Conservation (phyloP, 2,797 vertebrate species). For the Coreius guichenoti region DNA sequence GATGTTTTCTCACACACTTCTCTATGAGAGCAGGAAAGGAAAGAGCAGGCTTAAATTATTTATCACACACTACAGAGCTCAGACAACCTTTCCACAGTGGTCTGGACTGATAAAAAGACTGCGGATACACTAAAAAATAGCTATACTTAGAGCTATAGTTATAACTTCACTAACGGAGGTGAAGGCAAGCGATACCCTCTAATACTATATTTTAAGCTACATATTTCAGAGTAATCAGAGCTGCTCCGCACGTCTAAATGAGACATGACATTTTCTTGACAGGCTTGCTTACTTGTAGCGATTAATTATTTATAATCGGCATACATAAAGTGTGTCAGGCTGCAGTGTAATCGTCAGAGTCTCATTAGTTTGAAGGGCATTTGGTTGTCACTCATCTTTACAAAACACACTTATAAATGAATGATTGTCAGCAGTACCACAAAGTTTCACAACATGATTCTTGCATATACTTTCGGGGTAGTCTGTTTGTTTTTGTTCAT, state of each 20-base stretch:
- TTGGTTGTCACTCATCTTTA: slow-evolving; percentile 73
- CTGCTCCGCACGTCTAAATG: slow-evolving; percentile 67
- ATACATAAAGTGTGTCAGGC: slow-evolving; percentile 73
- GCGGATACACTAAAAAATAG: slow-evolving; percentile 45
- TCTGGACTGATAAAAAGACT: slow-evolving; percentile 42
- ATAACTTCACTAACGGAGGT: slow-evolving; percentile 46
- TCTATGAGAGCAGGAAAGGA: slow-evolving; percentile 44
- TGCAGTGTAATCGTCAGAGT: slow-evolving; percentile 75
- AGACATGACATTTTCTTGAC: slow-evolving; percentile 77
- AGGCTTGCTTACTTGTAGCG: slow-evolving; percentile 69
- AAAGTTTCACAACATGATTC: background rate
- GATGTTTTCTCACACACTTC: slow-evolving; percentile 34
- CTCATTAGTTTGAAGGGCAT: slow-evolving; percentile 79
- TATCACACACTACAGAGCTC: slow-evolving; percentile 48
- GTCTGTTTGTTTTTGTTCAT: slow-evolving; percentile 2
- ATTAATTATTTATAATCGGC: slow-evolving; percentile 81
- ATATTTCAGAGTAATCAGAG: slow-evolving; percentile 66
- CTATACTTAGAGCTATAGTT: slow-evolving; percentile 59
- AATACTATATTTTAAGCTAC: slow-evolving; percentile 63
- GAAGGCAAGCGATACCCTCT: slow-evolving; percentile 62
- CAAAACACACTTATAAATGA: slow-evolving; percentile 65
- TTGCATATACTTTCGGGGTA: background rate
- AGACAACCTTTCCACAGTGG: slow-evolving; percentile 52
- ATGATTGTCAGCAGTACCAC: slow-evolving; percentile 50
- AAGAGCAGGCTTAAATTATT: slow-evolving; percentile 61